phyloP scores from a whole-genome alignment of 2,113 vertebrate genomes.

The Cinclus cinclus region DNA sequence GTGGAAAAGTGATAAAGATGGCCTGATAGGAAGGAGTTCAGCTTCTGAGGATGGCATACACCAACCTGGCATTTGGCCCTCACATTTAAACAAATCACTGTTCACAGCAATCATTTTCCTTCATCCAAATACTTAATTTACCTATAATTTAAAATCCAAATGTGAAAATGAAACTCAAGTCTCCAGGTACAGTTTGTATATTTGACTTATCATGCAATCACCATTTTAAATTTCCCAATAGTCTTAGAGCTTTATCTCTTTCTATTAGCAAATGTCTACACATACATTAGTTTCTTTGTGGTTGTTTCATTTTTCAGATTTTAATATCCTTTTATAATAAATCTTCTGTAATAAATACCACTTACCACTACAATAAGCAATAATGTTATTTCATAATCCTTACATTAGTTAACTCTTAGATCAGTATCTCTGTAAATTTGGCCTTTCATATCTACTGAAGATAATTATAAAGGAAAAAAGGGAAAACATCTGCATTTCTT shows the following conservation, averaged over 20 bases:
- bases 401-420: background rate
- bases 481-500: background rate
- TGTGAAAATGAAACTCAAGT: background rate
- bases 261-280: background rate
- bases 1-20: background rate
- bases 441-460: background rate
- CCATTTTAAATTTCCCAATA: background rate
- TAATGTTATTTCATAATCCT: background rate
- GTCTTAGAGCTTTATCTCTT: background rate
- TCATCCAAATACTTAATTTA: background rate
- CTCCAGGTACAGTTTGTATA: background rate
- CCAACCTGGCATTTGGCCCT: background rate
- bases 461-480: background rate
- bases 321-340: background rate
- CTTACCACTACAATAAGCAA: background rate
- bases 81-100: background rate
- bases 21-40: background rate
- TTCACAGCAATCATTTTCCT: background rate
- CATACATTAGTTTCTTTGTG: background rate
- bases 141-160: background rate
- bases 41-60: background rate
- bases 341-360: background rate
- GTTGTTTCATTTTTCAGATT: background rate
- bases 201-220: background rate
- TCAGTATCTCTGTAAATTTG: background rate